Conservation (phyloP, 1,140 invertebrate genomes). For the Cardiocondyla obscurior region DNA sequence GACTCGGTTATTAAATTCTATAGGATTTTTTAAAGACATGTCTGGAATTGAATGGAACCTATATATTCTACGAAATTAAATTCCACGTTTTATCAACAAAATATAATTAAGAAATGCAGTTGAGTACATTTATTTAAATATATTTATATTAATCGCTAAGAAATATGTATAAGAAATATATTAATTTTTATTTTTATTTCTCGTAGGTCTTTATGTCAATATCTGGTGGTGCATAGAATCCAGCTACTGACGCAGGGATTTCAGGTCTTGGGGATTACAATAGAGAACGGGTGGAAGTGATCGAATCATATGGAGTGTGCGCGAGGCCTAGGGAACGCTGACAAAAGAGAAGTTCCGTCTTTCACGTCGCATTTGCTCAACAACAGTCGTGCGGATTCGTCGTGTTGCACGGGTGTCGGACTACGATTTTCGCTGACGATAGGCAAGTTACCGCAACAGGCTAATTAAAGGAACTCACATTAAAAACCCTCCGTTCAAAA, state of each 20-base stretch:
- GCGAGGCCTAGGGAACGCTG: neutral
- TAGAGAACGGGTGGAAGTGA: neutral
- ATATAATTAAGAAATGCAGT: neutral
- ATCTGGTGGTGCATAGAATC: neutral
- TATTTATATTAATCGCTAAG: neutral
- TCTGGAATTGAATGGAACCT: neutral
- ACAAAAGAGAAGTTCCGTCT: neutral
- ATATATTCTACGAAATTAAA: slow-evolving; percentile 4
- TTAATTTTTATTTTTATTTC: no score
- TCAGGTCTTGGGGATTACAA: neutral
- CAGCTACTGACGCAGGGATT: neutral
- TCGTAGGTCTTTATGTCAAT: no score
- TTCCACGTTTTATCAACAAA: neutral
- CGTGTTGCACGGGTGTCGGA: neutral
- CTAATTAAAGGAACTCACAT: no score
- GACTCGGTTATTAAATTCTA: neutral
- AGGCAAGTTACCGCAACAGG: neutral
- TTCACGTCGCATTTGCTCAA: neutral
- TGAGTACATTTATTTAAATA: neutral
- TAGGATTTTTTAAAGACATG: neutral
- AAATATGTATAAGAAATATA: no score
- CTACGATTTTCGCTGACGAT: neutral
- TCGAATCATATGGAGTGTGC: slow-evolving; percentile 5
- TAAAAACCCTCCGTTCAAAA: neutral
- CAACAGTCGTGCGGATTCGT: neutral